Conservation (phyloP, 2,888 invertebrate genomes). For the Leucoptera coffeella region DNA sequence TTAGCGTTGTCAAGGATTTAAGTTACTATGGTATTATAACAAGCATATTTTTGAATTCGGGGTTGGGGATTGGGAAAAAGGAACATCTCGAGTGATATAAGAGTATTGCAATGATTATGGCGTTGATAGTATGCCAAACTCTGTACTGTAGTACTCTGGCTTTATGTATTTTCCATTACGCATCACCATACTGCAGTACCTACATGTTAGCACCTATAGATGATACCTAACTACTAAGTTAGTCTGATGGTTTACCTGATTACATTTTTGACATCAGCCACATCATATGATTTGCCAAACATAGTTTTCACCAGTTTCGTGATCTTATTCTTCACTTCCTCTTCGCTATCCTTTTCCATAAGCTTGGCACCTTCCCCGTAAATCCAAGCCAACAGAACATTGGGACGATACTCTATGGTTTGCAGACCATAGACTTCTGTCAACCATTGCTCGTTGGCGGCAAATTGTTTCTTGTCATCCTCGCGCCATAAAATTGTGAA, state of each 20-base stretch:
- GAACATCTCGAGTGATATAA: too few species aligned
- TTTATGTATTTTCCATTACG: too few species aligned
- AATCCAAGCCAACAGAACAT: constrained; percentile 60
- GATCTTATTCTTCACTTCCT: constrained; percentile 47
- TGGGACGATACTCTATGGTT: constrained; percentile 53
- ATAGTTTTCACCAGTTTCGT: constrained; percentile 47
- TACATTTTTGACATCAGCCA: constrained; percentile 46
- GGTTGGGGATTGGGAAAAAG: too few species aligned
- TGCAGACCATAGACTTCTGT: constrained; percentile 57
- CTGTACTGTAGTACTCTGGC: too few species aligned
- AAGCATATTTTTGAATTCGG: too few species aligned
- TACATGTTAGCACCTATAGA: too few species aligned
- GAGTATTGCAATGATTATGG: too few species aligned
- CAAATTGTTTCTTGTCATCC: constrained; percentile 39
- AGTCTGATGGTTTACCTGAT: constrained; percentile 48
- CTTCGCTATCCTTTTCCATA: constrained; percentile 53
- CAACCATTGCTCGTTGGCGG: constrained; percentile 49
- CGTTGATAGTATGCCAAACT: too few species aligned
- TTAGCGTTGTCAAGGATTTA: too few species aligned
- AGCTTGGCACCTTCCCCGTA: constrained; percentile 54
- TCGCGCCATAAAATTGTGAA: constrained; percentile 54
- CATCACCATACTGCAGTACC: too few species aligned
- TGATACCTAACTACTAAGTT: too few species aligned
- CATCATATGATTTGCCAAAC: constrained; percentile 34
- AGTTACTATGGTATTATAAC: too few species aligned